Evolutionary conservation across 2,113 vertebrate species (phyloP).

Genomic region (Neopipo cinnamomea): DNA sequence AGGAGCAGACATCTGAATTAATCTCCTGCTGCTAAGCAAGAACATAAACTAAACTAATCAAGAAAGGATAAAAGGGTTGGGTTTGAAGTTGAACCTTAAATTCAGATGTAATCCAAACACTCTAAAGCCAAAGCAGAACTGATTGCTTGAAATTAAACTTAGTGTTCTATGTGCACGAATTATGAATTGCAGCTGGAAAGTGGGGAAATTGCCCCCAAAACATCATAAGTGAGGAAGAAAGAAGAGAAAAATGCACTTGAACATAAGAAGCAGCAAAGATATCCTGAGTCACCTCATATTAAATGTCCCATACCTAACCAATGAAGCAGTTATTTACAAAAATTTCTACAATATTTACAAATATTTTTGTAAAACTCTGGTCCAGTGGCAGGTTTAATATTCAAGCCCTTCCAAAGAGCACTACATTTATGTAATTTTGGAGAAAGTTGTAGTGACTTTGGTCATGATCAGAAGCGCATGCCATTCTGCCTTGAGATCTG

Average conservation of each 20-base stretch:
- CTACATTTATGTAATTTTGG: background rate
- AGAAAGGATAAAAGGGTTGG: conserved; percentile 20
- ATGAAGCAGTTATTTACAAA: background rate
- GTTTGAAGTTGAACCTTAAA: conserved; percentile 34
- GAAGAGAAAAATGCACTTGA: background rate
- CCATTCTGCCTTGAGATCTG: background rate
- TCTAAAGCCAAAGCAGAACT: conserved; percentile 12
- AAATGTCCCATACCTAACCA: background rate
- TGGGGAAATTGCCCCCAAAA: background rate
- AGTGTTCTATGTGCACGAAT: background rate
- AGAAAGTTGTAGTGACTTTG: background rate
- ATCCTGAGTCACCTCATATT: background rate
- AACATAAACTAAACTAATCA: conserved; percentile 24
- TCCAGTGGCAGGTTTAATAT: background rate
- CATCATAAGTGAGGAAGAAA: background rate
- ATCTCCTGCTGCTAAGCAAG: background rate
- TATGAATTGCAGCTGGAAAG: background rate
- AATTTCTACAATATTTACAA: too few relatives aligned
- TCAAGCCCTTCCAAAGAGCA: background rate
- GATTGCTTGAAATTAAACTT: background rate
- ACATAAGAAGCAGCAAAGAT: background rate
- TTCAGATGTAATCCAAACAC: conserved; percentile 48
- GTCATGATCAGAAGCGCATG: background rate
- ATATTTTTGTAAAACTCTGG: background rate
- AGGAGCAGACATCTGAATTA: conserved; percentile 1